A percentile compares a stretch with the other conserved stretches of the same genome.
These are phyloP conservation scores for Malacoraja senta DNA, from an alignment of 2,797 vertebrate genomes.

Conservation along the genomic window DNA sequence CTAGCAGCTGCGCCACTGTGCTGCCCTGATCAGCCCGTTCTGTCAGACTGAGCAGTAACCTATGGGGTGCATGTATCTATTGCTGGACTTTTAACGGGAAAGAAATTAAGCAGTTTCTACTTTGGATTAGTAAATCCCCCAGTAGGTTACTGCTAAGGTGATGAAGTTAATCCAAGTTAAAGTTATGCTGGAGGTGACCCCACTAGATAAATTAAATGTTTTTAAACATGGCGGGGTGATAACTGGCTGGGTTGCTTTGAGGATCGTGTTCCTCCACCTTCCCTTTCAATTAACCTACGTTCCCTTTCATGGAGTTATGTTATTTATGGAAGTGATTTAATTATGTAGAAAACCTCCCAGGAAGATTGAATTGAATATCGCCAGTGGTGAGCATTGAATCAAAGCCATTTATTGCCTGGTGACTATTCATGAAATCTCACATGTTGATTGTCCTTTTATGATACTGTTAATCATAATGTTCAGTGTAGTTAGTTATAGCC, in stretches of 20 bases:
- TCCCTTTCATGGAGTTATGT: background rate
- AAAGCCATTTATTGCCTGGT: constrained; percentile 20
- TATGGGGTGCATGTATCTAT: background rate
- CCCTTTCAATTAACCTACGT: background rate
- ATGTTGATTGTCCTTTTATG: constrained; percentile 25
- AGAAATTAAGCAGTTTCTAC: background rate
- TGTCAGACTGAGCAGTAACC: background rate
- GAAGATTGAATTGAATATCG: background rate
- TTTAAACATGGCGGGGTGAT: background rate
- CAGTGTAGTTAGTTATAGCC: background rate
- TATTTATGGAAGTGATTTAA: background rate
- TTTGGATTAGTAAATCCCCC: background rate
- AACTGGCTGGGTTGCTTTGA: background rate
- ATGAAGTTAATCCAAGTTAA: background rate
- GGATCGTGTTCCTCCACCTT: background rate
- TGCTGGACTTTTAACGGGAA: background rate
- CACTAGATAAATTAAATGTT: background rate
- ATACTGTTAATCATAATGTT: constrained; percentile 16
- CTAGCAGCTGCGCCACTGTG: too few species aligned
- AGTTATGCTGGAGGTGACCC: background rate
- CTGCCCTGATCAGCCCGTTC: background rate
- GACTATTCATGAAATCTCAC: constrained; percentile 14
- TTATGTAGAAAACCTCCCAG: background rate
- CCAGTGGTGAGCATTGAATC: background rate
- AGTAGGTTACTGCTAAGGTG: background rate